Evolutionary conservation across 2,113 vertebrate species (phyloP).

Genomic region (Serilophus lunatus): DNA sequence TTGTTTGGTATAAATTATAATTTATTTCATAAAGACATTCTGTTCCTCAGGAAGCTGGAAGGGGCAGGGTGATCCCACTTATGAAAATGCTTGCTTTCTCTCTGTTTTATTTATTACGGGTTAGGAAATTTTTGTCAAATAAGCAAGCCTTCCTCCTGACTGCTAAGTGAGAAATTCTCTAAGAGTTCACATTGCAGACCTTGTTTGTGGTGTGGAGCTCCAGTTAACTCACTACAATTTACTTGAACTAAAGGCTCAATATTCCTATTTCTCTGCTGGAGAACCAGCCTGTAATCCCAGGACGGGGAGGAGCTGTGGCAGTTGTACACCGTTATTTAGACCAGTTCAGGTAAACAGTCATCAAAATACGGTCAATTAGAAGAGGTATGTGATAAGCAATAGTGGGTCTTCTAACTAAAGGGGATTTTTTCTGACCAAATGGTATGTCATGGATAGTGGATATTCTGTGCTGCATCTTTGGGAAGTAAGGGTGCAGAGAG

Average conservation of each 20-base stretch:
- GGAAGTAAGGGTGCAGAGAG: neutral
- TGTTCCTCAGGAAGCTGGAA: neutral
- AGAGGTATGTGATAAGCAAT: neutral
- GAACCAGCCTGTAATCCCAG: neutral
- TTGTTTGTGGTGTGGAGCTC: neutral
- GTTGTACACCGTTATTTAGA: neutral
- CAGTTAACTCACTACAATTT: neutral
- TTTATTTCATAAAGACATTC: slow-evolving; percentile 27
- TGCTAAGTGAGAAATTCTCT: neutral
- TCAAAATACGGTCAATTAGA: neutral
- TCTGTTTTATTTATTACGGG: neutral
- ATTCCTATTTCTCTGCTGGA: neutral
- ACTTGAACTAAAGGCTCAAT: neutral
- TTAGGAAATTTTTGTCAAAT: slow-evolving; percentile 6
- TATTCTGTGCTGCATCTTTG: neutral
- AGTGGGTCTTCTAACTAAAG: neutral
- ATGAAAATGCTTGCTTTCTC: neutral
- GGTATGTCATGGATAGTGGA: neutral
- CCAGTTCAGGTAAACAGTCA: neutral
- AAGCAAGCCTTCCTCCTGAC: neutral
- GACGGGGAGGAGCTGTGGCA: neutral
- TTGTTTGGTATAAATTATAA: neutral
- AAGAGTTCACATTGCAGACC: neutral
- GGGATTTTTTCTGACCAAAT: neutral
- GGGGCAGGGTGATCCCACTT: neutral